Conservation (phyloP, 2,797 vertebrate genomes). For the Pseudopleuronectes americanus region DNA sequence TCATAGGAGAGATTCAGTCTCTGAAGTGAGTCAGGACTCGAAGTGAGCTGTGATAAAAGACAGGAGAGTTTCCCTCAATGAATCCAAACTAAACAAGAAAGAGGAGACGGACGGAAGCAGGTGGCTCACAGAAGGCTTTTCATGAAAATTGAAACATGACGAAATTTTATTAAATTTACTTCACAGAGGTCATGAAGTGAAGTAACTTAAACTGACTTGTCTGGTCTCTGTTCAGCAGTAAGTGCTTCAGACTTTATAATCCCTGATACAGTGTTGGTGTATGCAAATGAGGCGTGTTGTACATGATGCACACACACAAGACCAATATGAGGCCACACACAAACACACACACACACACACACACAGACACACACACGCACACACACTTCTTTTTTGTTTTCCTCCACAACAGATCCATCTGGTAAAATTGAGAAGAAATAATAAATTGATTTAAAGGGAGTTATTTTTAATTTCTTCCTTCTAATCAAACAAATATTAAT, state of each 20-base stretch:
- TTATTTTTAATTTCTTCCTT: not conserved
- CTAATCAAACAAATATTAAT: not conserved
- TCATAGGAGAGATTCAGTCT: not conserved
- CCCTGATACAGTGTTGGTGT: constrained; percentile 50
- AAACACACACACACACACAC: too few species aligned
- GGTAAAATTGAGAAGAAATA: constrained; percentile 16
- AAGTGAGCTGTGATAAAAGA: constrained; percentile 13
- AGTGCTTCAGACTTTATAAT: constrained; percentile 51
- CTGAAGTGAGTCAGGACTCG: not conserved
- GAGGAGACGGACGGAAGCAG: constrained; percentile 28
- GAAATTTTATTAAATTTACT: not conserved
- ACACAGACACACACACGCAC: constrained; percentile 12
- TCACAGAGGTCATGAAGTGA: too few species aligned
- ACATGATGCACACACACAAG: constrained; percentile 26
- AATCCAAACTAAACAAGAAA: not conserved
- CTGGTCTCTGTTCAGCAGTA: constrained; percentile 30
- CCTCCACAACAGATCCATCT: constrained; percentile 2
- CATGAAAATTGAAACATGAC: not conserved
- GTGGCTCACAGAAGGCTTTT: not conserved
- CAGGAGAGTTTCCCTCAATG: not conserved
- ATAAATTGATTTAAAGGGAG: not conserved
- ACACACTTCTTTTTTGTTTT: constrained; percentile 23
- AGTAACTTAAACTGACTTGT: constrained; percentile 14
- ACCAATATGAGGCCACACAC: constrained; percentile 47
- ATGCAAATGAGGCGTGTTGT: constrained; percentile 39